Evolutionary conservation across 2,888 invertebrate genomes (phyloP), one percentile per base, ranked within the genome.

Genomic region (Drosophila buzzatii): DNA sequence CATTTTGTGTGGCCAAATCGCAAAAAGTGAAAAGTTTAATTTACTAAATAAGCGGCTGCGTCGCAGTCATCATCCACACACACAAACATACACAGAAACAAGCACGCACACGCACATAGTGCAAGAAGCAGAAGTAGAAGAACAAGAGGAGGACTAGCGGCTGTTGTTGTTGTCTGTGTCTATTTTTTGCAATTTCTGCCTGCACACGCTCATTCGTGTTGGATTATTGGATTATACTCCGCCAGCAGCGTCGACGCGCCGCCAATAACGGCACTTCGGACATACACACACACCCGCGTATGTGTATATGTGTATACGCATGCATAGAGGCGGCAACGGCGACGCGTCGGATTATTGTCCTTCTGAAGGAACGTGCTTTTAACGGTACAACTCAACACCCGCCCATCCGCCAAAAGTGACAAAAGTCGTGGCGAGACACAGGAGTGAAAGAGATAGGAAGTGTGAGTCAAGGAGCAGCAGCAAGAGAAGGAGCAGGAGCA

Each of bases 1-100:
- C 33, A 44, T 44, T 57, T 68, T 72, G 73, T 71, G 73, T 67
- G 67, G 68, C 75, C 61, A 81, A 84, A 81, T 81, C 80, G 81
- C 81, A 66, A 82, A 90, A 85, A 90, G 90, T 90, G 90, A 90
- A 85, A 85, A 90, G 90, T 82, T 85, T 90, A 90, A 85, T 85
- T 85, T 85, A 85, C 89, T 73, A 90, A 90, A 85, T 73, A 82
- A 88, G 82, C 73, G 78, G 60, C 73, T 53, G 77, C 60, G 61
- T 68, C 75, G 61, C 69, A 64, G 72, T 71, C 51, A 39, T 39
- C 49, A 61, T 23, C 27, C 44, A 59, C 10, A 59, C 35, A 66
- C 44, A 55, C n/a, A 33, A 37, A 18, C 14, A 41, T 45, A 52
- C 9, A 55, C 53, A 47, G 27, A 6, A 27, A 27, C 27, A 27